Evolutionary conservation across 2,797 vertebrate genomes (phyloP), one percentile per base, ranked within the genome.

Genomic region (Sebastes aleutianus): DNA sequence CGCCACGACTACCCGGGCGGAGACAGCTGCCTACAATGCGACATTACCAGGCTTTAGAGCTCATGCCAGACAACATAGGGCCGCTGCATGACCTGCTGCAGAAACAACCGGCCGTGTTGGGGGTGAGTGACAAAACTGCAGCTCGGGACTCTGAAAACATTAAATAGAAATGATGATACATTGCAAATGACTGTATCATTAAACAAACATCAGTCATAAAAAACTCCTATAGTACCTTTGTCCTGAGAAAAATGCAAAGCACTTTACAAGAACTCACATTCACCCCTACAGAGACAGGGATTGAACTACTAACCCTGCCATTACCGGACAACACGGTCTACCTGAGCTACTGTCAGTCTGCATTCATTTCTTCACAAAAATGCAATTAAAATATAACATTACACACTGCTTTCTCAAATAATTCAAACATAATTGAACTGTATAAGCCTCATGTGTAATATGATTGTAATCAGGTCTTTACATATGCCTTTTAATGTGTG

Each of bases 31-130:
- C 61, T 1, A 24, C 85, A 43, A 36, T 90, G 0, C 75, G 7
- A n/a, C 20, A 85, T 56, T 96, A 95, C 75, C 62, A 79, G 31
- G 89, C 95, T 13, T 20, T 43, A 34, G 85, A 90, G 34, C 1
- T 88, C 1, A 0, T 94, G 2, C 90, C 92, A 0, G 66, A 43
- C 0, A 1, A 26, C 2, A 71, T 86, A 59, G 76, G 61, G 10
- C 86, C 70, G 0, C 81, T 95, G 64, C 84, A 93, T 7, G 58
- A 82, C 4, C 90, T 96, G 59, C 74, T 95, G 63, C 76, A 74
- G 79, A 95, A 89, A 78, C 90, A 94, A n/a, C 93, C 94, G 0
- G 88, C 89, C 4, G 87, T 93, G 7, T 70, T 95, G 47, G 96
- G 94, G 79, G 96, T 96, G 92, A 73, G 13, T 5, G n/a, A 9